Evolutionary conservation across 2,797 vertebrate species (phyloP), one percentile per base, ranked within the genome.

Genomic region (Acrossocheilus wenchowensis): DNA sequence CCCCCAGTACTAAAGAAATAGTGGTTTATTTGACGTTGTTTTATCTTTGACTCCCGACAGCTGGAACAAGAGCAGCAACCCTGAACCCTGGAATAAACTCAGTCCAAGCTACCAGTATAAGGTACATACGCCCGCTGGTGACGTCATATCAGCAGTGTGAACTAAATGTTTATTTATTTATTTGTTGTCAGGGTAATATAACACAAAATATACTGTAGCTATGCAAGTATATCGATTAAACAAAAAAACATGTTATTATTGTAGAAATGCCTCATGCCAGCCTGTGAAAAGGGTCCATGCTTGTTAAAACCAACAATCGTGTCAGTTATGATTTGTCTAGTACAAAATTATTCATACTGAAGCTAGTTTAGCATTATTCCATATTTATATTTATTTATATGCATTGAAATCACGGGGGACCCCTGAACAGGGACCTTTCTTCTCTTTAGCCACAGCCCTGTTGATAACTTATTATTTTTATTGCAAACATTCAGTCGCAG

Each of bases 41-140:
- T 54, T 21, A 30, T 69, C 4, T 57, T 52, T 57, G 23, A 19
- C 36, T 82, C 21, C 19, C 36, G 26, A 14, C 92, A 99, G 98
- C 92, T 98, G 97, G 98, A 95, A 97, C 92, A 94, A 95, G 80
- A 96, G 95, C 88, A 95, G 94, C 2, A 97, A 99, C 87, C 97
- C 97, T 0, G 98, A 99, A 23, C 97, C 97, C 1, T 99, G 98
- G 98, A 98, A 97, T 87, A 95, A 97, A 68, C 94, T 97, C 90
- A 95, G 95, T 88, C 97, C 97, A 34, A 97, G 94, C 1, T 96
- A 97, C 91, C 97, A 98, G 90, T 97, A 97, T 87, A 98, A 98
- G 97, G 97, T 97, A 91, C 80, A 26, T 19, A 7, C 1, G 5
- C 10, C 4, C 9, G 14, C n/a, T 14, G n/a, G 14, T 26, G 0